A percentile compares a stretch with the other conserved stretches of the same genome.
Evolutionary conservation across 1,140 invertebrate genomes (phyloP).

Genomic region (Aporrectodea caliginosa): DNA sequence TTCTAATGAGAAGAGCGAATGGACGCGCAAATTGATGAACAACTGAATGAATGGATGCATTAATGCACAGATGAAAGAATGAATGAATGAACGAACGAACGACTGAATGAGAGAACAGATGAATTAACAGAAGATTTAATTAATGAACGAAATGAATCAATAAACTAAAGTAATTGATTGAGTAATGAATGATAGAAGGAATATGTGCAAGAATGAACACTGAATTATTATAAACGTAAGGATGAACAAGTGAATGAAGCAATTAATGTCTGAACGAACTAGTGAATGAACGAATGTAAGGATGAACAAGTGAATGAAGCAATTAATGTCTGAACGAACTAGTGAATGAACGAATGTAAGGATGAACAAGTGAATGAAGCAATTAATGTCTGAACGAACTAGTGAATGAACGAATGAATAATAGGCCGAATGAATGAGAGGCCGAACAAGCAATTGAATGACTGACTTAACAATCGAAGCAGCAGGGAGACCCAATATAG

Average conservation of each 20-base stretch:
- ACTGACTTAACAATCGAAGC: background rate
- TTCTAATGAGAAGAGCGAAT: background rate
- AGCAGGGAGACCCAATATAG: too few species aligned
- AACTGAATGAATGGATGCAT: background rate
- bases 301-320: too few species aligned
- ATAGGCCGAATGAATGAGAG: background rate
- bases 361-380: too few species aligned
- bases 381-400: too few species aligned
- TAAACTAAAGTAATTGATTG: background rate
- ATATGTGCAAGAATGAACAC: background rate
- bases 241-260: background rate
- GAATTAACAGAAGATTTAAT: background rate
- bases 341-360: too few species aligned
- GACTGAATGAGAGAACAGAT: background rate
- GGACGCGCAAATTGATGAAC: background rate
- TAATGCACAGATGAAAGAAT: background rate
- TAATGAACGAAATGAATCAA: background rate
- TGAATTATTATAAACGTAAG: background rate
- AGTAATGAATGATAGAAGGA: background rate
- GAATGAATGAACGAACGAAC: constrained; percentile 1
- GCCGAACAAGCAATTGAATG: background rate
- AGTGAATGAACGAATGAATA: too few species aligned
- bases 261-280: too few species aligned
- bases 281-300: too few species aligned
- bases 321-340: too few species aligned